Conservation (phyloP, 2,797 vertebrate genomes). For the Myotis daubentonii region DNA sequence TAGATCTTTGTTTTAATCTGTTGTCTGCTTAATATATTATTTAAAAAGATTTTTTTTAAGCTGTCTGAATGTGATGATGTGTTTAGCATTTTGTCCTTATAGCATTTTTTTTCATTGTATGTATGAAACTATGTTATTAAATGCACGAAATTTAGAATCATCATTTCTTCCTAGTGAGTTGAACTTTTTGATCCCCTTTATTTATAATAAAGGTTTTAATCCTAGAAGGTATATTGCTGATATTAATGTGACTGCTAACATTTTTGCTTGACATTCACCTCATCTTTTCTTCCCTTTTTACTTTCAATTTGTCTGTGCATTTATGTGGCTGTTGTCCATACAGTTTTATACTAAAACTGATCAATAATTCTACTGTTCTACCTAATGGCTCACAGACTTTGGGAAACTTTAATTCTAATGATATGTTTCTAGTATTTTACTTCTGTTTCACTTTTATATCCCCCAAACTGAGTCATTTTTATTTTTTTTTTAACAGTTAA, state of each 20-base stretch:
- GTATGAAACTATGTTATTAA: slow-evolving; percentile 8
- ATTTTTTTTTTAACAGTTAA: slow-evolving; percentile 10
- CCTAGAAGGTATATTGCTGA: not conserved
- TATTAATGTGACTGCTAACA: not conserved
- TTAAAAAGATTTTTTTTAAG: slow-evolving; percentile 22
- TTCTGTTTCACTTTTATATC: not conserved
- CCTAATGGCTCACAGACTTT: not conserved
- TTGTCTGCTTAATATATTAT: not conserved
- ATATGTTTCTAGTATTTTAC: not conserved
- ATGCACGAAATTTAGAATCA: slow-evolving; percentile 22
- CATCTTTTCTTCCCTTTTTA: not conserved
- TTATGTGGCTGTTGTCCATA: not conserved
- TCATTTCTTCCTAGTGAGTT: not conserved
- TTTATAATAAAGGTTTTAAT: slow-evolving; percentile 18
- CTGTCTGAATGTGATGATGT: not conserved
- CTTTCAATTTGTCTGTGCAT: not conserved
- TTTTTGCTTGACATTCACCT: not conserved
- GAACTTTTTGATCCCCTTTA: not conserved
- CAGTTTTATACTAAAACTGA: not conserved
- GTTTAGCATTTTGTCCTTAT: slow-evolving; percentile 33
- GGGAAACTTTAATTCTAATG: not conserved
- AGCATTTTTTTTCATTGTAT: not conserved
- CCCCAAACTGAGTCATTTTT: not conserved
- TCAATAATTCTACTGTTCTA: not conserved
- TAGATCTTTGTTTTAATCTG: not conserved